Percentiles rank a stretch among this genome's conserved stretches.
phyloP scores from a whole-genome alignment of 2,888 invertebrate genomes.

The Tachystola acroxantha region DNA sequence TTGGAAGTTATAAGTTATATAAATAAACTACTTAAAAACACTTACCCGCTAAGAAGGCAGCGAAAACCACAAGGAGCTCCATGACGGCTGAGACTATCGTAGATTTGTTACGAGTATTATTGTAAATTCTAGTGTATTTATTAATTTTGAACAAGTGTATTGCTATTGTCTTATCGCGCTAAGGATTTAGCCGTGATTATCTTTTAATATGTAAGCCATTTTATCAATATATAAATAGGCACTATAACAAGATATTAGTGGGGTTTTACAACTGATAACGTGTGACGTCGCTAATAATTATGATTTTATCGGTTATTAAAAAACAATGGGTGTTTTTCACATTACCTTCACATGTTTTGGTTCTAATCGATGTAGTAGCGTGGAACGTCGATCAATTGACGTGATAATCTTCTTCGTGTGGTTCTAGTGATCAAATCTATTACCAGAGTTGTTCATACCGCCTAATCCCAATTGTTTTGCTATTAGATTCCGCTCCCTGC shows the following conservation, averaged over 20 bases:
- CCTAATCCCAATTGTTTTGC: no score
- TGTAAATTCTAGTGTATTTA: neutral
- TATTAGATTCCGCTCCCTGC: no score
- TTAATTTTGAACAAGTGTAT: neutral
- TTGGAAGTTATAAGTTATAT: no score
- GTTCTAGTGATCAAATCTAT: no score
- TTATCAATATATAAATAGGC: neutral
- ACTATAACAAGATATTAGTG: neutral
- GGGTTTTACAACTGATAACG: neutral
- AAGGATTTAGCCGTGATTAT: neutral
- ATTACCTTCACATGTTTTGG: no score
- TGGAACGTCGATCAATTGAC: no score
- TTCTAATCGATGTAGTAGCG: no score
- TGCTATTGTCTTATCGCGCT: neutral
- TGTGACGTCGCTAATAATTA: neutral
- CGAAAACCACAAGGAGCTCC: slow-evolving; percentile 33
- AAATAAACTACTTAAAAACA: slow-evolving; percentile 17
- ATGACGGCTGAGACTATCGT: slow-evolving; percentile 19
- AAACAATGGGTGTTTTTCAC: no score
- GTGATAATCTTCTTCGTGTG: no score
- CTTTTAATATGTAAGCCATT: neutral
- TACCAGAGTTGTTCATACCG: no score
- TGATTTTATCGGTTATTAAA: no score
- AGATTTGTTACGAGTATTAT: neutral
- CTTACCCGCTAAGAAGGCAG: slow-evolving; percentile 32